These are phyloP conservation scores for Cantharis rustica DNA, from an alignment of 2,888 invertebrate species.

Conservation along the genomic window DNA sequence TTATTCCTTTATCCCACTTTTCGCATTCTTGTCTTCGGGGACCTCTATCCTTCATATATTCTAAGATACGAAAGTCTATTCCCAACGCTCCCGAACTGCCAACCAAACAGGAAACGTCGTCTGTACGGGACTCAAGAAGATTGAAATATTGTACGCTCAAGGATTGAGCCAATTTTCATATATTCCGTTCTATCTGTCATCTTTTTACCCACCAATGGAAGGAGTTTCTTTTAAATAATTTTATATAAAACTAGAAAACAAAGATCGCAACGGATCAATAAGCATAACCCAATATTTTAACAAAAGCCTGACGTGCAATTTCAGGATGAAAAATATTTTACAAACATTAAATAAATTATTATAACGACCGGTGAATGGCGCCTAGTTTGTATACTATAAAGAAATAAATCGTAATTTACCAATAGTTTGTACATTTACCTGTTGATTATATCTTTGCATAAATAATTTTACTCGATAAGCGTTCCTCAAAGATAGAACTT, in stretches of 20 bases:
- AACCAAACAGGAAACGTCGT: slow-evolving; percentile 55
- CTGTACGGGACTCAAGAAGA: slow-evolving; percentile 51
- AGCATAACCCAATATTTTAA: background rate
- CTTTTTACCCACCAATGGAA: slow-evolving; percentile 30
- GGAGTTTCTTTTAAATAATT: slow-evolving; percentile 31
- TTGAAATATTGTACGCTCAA: slow-evolving; percentile 56
- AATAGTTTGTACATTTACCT: background rate
- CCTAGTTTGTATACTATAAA: background rate
- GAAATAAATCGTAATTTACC: background rate
- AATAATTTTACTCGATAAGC: background rate
- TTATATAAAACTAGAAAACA: background rate
- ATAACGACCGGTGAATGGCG: background rate
- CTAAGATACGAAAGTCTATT: slow-evolving; percentile 50
- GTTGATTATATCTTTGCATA: background rate
- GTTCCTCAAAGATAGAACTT: slow-evolving; percentile 11
- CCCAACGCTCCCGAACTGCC: slow-evolving; percentile 50
- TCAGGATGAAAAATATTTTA: background rate
- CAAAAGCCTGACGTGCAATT: background rate
- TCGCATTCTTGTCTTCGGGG: slow-evolving; percentile 55
- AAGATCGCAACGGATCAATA: background rate
- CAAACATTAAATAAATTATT: background rate
- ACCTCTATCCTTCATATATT: slow-evolving; percentile 55
- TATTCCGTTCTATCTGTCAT: slow-evolving; percentile 50
- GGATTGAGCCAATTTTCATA: slow-evolving; percentile 56
- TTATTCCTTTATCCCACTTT: slow-evolving; percentile 50